phyloP scores from a whole-genome alignment of 2,888 invertebrate species.

The Macaria notata region DNA sequence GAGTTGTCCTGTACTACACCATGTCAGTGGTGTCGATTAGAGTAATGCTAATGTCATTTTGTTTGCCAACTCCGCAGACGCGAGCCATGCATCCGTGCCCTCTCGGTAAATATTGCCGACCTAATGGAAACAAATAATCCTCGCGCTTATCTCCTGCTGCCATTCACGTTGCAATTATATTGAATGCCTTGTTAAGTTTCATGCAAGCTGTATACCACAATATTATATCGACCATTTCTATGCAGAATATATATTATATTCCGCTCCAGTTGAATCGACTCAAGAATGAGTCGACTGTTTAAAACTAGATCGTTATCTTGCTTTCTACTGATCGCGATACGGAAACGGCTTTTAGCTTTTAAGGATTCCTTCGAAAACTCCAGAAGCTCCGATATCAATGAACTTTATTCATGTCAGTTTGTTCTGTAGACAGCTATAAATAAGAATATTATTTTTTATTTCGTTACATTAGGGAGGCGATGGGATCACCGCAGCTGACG shows the following conservation, averaged over 20 bases:
- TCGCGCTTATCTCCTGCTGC: slow-evolving; percentile 50
- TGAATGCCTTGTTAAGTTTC: slow-evolving; percentile 32
- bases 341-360: slow-evolving; percentile 24
- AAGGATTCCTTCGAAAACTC: slow-evolving; percentile 12
- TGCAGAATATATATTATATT: slow-evolving; percentile 19
- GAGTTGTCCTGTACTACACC: too few relatives aligned
- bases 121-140: slow-evolving; percentile 50
- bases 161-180: slow-evolving; percentile 51
- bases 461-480: slow-evolving; percentile 67
- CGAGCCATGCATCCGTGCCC: slow-evolving; percentile 50
- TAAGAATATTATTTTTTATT: slow-evolving; percentile 72
- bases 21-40: slow-evolving; percentile 57
- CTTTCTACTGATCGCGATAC: slow-evolving; percentile 20
- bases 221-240: slow-evolving; percentile 21
- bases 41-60: slow-evolving; percentile 72
- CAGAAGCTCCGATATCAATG: slow-evolving; percentile 23
- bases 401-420: slow-evolving; percentile 39
- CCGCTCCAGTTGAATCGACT: slow-evolving; percentile 20
- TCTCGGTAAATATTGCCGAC: slow-evolving; percentile 51
- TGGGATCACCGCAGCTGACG: slow-evolving; percentile 77
- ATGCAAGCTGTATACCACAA: slow-evolving; percentile 29
- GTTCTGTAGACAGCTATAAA: slow-evolving; percentile 52
- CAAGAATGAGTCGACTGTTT: slow-evolving; percentile 23
- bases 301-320: slow-evolving; percentile 22
- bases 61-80: slow-evolving; percentile 69